These are phyloP conservation scores for Thereva unica DNA, from an alignment of 2,888 invertebrate species.

Conservation along the genomic window DNA sequence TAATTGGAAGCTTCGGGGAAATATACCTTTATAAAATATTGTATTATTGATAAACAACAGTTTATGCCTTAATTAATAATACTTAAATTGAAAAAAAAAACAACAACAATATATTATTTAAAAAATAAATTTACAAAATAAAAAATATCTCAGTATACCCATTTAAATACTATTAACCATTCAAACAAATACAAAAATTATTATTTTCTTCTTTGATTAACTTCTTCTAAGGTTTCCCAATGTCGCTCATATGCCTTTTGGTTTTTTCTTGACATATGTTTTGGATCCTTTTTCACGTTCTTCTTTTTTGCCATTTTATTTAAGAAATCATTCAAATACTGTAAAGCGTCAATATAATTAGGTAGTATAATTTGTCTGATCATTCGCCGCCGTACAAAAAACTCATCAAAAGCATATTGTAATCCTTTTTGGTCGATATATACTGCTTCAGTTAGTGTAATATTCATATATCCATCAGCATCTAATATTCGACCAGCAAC, in stretches of 20 bases:
- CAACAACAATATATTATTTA: too few species aligned
- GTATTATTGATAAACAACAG: too few species aligned
- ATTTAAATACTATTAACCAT: too few species aligned
- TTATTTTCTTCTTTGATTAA: slow-evolving; percentile 34
- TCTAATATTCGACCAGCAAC: slow-evolving; percentile 52
- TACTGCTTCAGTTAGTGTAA: slow-evolving; percentile 50
- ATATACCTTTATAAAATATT: too few species aligned
- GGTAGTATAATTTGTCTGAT: slow-evolving; percentile 55
- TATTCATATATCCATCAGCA: slow-evolving; percentile 56
- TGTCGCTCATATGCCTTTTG: slow-evolving; percentile 50
- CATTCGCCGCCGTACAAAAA: slow-evolving; percentile 52
- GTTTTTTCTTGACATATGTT: slow-evolving; percentile 48
- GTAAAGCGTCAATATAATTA: slow-evolving; percentile 45
- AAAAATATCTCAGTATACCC: too few species aligned
- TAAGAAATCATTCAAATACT: slow-evolving; percentile 47
- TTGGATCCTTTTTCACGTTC: neutral
- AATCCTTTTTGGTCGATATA: slow-evolving; percentile 54
- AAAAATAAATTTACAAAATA: too few species aligned
- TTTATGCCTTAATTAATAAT: too few species aligned
- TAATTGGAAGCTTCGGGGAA: too few species aligned
- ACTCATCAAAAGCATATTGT: slow-evolving; percentile 53
- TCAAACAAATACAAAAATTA: too few species aligned
- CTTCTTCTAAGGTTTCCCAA: slow-evolving; percentile 49
- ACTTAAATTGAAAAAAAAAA: too few species aligned
- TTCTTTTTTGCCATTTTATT: slow-evolving; percentile 36